Base-by-base conservation (phyloP, 2,113 vertebrate species). In the Gobiocypris rarus region DNA sequence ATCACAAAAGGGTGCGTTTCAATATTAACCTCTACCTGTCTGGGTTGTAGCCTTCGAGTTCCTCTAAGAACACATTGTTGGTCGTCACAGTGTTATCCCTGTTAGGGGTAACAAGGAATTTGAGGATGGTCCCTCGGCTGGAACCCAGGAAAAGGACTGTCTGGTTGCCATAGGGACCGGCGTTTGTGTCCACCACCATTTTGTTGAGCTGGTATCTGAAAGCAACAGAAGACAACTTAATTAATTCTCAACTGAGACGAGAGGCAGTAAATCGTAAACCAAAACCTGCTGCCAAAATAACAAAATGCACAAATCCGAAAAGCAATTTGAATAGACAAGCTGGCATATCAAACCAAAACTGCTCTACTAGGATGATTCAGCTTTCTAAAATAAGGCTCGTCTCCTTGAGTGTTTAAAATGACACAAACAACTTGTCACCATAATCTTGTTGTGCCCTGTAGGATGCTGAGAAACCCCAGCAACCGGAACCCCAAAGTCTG, bases 111-210 rank as follows among this genome's bases (percentile, higher is more conserved):
- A 98, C 92, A 43, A 98, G 96, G 90, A 99, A 99, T 89, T 99
- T 99, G 87, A 99, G 96, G 86, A 98, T 82, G 0, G 96, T 97
- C 86, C 98, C 98, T 0, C 93, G 93, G 92, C 96, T 97, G 0
- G 98, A 98, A 22, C 96, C 96, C 84, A 99, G 94, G 91, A 98
- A 99, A 41, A 98, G 92, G 34, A 99, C 92, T 0, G 97, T 99
- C 84, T 96, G 92, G 92, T 99, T 98, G 50, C 95, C 93, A 84
- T 96, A 92, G 0, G 97, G 96, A 14, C 98, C 98, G 0, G 96
- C 97, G 0, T 94, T 90, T 0, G 92, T 95, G 61, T 99, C 98
- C 94, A 98, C 96, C 45, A 95, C 97, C 2, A 99, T 97, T 75
- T 94, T 96, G n/a, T 96, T 97, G 82, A 99, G 94, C 90, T 97